A percentile compares a stretch with the other conserved stretches of the same genome.
phyloP scores from a whole-genome alignment of 1,140 invertebrate species.

The Orius laevigatus region DNA sequence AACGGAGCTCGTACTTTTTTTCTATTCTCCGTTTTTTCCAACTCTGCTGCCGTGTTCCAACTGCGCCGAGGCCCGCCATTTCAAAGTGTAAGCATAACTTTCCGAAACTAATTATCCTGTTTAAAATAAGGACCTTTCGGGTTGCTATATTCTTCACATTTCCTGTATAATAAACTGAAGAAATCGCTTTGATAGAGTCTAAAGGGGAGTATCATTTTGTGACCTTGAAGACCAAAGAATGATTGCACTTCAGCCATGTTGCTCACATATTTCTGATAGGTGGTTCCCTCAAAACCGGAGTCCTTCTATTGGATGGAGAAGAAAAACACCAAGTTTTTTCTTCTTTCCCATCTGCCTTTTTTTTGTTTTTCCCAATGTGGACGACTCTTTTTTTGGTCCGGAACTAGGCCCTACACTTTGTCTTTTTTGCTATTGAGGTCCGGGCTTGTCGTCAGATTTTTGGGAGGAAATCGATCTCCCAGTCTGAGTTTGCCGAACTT shows the following conservation, averaged over 20 bases:
- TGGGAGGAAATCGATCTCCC: conserved; percentile 33
- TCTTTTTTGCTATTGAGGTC: conserved; percentile 8
- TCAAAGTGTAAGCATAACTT: conserved; percentile 82
- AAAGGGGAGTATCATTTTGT: conserved; percentile 59
- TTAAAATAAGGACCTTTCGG: conserved; percentile 60
- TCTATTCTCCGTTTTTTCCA: no score
- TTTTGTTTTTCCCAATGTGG: no score
- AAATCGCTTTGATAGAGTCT: conserved; percentile 53
- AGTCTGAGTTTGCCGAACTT: conserved; percentile 55
- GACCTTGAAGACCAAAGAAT: conserved; percentile 85
- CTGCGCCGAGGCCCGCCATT: conserved; percentile 71
- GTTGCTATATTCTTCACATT: conserved; percentile 61
- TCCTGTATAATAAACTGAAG: conserved; percentile 62
- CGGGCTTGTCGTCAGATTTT: conserved; percentile 3
- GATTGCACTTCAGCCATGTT: conserved; percentile 50
- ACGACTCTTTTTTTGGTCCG: conserved; percentile 44
- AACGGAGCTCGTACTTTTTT: conserved; percentile 47
- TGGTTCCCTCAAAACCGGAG: conserved; percentile 48
- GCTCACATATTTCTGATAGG: conserved; percentile 47
- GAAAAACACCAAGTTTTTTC: no score
- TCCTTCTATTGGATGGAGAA: conserved; percentile 88
- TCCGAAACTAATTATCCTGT: conserved; percentile 91
- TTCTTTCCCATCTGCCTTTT: conserved; percentile 30
- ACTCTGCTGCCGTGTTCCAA: no score
- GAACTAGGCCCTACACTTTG: conserved; percentile 39